Evolutionary conservation across 2,888 invertebrate genomes (phyloP).

Genomic region (Congeria kusceri): DNA sequence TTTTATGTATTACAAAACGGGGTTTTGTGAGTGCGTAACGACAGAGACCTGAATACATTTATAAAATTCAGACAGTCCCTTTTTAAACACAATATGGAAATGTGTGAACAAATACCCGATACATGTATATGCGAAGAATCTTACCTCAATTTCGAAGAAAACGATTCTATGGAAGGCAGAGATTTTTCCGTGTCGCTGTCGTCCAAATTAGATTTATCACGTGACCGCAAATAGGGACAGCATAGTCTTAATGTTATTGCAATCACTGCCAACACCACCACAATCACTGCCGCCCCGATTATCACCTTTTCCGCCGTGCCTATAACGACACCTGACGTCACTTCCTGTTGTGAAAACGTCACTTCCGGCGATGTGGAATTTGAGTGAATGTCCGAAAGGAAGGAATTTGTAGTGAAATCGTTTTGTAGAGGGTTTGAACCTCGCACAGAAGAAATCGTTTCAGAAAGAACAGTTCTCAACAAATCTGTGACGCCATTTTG

Average conservation of each 20-base stretch:
- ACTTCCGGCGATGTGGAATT: background rate
- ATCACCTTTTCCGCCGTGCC: slow-evolving; percentile 57
- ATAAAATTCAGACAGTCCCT: too few species aligned
- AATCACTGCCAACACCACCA: slow-evolving; percentile 33
- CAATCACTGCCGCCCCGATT: slow-evolving; percentile 47
- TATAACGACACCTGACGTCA: slow-evolving; percentile 34
- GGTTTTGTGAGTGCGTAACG: too few species aligned
- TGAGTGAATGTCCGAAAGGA: too few species aligned
- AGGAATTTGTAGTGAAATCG: too few species aligned
- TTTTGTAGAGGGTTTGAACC: too few species aligned
- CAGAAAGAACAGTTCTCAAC: too few species aligned
- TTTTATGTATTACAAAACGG: too few species aligned
- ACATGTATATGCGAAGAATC: background rate
- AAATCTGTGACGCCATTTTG: too few species aligned
- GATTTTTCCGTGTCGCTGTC: slow-evolving; percentile 11
- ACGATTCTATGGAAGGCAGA: background rate
- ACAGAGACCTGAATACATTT: too few species aligned
- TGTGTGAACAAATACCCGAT: too few species aligned
- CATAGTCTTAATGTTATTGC: slow-evolving; percentile 46
- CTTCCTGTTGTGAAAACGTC: slow-evolving; percentile 43
- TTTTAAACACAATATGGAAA: too few species aligned
- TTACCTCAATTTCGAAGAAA: slow-evolving; percentile 28
- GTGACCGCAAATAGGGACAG: slow-evolving; percentile 25
- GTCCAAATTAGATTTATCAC: background rate
- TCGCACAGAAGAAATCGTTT: too few species aligned